Evolutionary conservation across 2,797 vertebrate species (phyloP).

Genomic region (Myotis pilosus): DNA sequence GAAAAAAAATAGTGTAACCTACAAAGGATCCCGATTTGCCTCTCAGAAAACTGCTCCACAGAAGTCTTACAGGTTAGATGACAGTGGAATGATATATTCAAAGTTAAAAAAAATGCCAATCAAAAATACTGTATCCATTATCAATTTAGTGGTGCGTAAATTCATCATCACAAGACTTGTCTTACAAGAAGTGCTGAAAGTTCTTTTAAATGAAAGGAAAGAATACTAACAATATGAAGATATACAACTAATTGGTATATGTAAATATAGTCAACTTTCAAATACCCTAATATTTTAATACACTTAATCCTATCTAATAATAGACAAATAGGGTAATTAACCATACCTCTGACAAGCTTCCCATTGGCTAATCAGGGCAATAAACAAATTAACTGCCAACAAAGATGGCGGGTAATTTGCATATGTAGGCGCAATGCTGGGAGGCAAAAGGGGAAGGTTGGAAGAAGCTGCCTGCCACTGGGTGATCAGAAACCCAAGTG

Average conservation of each 20-base stretch:
- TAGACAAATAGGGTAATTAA: too few species aligned
- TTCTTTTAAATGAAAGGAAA: background rate
- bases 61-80: background rate
- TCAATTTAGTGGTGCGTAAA: background rate
- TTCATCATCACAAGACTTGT: background rate
- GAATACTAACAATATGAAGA: background rate
- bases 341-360: too few species aligned
- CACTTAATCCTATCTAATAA: background rate
- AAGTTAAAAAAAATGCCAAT: background rate
- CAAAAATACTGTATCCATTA: background rate
- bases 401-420: too few species aligned
- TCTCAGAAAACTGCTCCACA: background rate
- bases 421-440: too few species aligned
- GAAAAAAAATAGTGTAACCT: background rate
- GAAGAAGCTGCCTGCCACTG: too few species aligned
- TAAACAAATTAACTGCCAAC: too few species aligned
- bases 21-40: background rate
- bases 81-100: background rate
- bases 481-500: too few species aligned
- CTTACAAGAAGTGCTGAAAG: background rate
- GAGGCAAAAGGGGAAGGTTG: too few species aligned
- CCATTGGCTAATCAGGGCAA: too few species aligned
- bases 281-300: background rate
- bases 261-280: background rate
- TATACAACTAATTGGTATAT: background rate